phyloP scores from a whole-genome alignment of 2,888 invertebrate genomes.

The Amaurobius ferox region DNA sequence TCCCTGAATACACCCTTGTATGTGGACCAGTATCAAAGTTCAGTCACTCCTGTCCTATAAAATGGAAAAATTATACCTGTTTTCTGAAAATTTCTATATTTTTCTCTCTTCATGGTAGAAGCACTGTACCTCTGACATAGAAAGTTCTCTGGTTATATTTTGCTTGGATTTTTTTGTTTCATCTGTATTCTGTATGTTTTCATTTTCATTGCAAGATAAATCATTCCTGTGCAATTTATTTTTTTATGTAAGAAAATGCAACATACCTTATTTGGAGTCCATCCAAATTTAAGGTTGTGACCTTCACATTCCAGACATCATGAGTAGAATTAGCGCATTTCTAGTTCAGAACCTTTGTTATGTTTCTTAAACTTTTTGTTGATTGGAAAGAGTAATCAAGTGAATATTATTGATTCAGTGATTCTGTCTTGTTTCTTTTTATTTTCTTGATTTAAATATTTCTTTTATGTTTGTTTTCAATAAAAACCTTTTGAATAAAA shows the following conservation, averaged over 20 bases:
- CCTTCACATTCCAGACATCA: conserved; percentile 16
- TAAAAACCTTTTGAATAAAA: neutral
- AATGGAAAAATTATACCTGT: too few relatives aligned
- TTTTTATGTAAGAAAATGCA: conserved; percentile 42
- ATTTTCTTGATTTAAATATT: neutral
- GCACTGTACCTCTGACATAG: neutral
- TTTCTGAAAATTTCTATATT: too few relatives aligned
- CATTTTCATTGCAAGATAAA: conserved; percentile 25
- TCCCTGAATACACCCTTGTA: too few relatives aligned
- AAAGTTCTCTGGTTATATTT: neutral
- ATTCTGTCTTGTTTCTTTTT: neutral
- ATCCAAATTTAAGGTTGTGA: conserved; percentile 40
- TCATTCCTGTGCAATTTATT: conserved; percentile 69
- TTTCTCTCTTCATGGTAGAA: too few relatives aligned
- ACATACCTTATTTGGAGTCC: conserved; percentile 41
- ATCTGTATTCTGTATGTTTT: neutral
- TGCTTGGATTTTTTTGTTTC: neutral
- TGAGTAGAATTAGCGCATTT: conserved; percentile 19
- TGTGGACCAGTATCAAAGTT: too few relatives aligned
- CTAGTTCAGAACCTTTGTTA: neutral
- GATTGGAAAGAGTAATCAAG: conserved; percentile 7
- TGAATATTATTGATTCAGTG: neutral
- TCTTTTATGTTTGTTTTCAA: conserved; percentile 16
- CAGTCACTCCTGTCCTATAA: too few relatives aligned
- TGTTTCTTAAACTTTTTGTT: neutral